Conservation (phyloP, 2,113 vertebrate genomes). For the Sturnus vulgaris region DNA sequence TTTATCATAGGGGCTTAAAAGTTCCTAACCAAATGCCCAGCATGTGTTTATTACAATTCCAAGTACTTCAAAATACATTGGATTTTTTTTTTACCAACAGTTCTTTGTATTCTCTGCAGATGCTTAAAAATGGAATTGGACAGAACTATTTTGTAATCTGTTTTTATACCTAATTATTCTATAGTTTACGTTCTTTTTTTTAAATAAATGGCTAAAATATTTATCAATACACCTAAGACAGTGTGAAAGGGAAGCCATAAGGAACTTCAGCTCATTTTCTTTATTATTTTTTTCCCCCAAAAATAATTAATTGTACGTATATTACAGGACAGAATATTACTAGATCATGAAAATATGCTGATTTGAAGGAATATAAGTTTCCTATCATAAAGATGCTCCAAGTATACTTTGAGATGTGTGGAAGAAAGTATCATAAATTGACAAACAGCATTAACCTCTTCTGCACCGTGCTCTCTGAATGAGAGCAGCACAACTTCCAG, state of each 20-base stretch:
- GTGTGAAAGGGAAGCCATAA: neutral
- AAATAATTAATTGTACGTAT: neutral
- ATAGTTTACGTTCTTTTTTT: neutral
- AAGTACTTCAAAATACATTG: neutral
- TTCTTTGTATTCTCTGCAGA: neutral
- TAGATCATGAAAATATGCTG: neutral
- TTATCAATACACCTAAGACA: neutral
- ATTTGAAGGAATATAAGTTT: neutral
- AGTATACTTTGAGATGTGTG: neutral
- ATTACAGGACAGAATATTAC: neutral
- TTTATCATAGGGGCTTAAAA: slow-evolving; percentile 13
- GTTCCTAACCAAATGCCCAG: slow-evolving; percentile 27
- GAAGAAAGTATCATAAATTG: neutral
- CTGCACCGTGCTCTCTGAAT: neutral
- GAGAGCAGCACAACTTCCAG: neutral
- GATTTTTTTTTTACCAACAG: neutral
- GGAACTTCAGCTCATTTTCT: neutral
- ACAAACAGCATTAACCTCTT: neutral
- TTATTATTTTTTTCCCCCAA: neutral
- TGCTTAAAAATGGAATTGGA: neutral
- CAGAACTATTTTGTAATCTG: neutral
- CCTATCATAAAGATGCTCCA: neutral
- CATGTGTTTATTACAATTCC: neutral
- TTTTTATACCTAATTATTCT: neutral
- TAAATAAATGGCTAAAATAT: neutral